phyloP scores from a whole-genome alignment of 2,888 invertebrate species.

The Lissonota sp. region DNA sequence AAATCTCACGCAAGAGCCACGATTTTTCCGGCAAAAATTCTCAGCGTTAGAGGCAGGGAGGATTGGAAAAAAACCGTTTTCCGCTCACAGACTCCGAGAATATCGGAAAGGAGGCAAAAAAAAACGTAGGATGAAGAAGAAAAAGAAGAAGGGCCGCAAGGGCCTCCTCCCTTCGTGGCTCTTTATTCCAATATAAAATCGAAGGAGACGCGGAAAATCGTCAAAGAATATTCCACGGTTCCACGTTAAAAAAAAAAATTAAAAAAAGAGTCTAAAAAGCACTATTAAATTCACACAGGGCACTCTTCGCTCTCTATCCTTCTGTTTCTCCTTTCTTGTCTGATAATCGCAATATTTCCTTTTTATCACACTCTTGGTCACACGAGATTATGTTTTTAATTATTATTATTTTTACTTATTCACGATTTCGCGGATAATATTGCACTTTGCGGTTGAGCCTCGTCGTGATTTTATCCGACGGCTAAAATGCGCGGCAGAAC shows the following conservation, averaged over 20 bases:
- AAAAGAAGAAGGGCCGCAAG: constrained; percentile 46
- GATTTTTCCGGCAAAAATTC: constrained; percentile 47
- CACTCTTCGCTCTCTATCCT: neutral
- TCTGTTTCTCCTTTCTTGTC: neutral
- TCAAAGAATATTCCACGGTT: constrained; percentile 37
- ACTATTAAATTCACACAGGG: constrained; percentile 35
- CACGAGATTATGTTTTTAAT: neutral
- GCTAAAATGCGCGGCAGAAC: constrained; percentile 3
- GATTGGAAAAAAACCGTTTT: constrained; percentile 12
- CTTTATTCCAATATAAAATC: constrained; percentile 31
- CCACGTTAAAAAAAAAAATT: neutral
- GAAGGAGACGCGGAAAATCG: constrained; percentile 24
- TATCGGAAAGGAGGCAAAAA: constrained; percentile 1
- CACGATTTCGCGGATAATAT: constrained; percentile 14
- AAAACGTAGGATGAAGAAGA: neutral
- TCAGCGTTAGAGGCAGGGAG: constrained; percentile 17
- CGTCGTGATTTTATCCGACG: constrained; percentile 5
- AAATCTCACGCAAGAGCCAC: constrained; percentile 60
- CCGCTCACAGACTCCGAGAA: constrained; percentile 7
- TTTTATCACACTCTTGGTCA: constrained; percentile 2
- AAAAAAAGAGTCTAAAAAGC: constrained; percentile 6
- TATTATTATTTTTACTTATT: constrained; percentile 7
- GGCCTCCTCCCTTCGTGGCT: constrained; percentile 51
- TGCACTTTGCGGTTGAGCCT: neutral
- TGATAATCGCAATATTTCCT: neutral